Evolutionary conservation across 2,888 invertebrate genomes (phyloP), one percentile per base, ranked within the genome.

Genomic region (Catocala nupta): DNA sequence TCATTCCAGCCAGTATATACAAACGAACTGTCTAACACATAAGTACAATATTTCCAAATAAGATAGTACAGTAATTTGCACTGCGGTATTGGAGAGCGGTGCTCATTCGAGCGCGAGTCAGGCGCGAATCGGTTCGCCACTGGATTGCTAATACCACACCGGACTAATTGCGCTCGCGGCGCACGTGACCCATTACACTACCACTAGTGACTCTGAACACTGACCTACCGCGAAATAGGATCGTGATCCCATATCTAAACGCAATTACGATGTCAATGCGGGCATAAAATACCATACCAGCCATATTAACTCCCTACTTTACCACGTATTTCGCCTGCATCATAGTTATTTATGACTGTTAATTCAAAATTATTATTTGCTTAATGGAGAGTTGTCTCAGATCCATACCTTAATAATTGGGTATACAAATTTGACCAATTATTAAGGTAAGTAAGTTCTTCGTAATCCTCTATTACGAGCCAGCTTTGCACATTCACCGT

Each of bases 141-240:
- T 34, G 48, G 55, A 75, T 68, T 78, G 68, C 61, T 65, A 73
- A 75, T 78, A 65, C 71, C 67, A 68, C 69, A 70, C 42, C 51
- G 68, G 61, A 70, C 71, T 81, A 84, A 83, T 85, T 79, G 78
- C 76, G 59, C 70, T 47, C 60, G 72, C 65, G 64, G 64, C 55
- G 70, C 63, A 80, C 81, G 82, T 82, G 80, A 79, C 74, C 72
- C 65, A 77, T 77, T 80, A 78, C 62, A 48, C 25, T 13, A 43
- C 51, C 9, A 39, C 36, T 39, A 39, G 36, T 39, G 36, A 39
- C 1, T 39, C 36, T 49, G 51, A 68, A 47, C 56, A 50, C 45
- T 49, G 54, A 65, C 55, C 59, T 62, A 50, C 68, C 61, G 55
- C 59, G 33, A 59, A 61, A 68, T 49, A 52, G 61, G 62, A 65